A percentile compares a stretch with the other conserved stretches of the same genome.
These are phyloP conservation scores for Ormyrus thymus DNA, from an alignment of 2,888 invertebrate species.

Conservation along the genomic window DNA sequence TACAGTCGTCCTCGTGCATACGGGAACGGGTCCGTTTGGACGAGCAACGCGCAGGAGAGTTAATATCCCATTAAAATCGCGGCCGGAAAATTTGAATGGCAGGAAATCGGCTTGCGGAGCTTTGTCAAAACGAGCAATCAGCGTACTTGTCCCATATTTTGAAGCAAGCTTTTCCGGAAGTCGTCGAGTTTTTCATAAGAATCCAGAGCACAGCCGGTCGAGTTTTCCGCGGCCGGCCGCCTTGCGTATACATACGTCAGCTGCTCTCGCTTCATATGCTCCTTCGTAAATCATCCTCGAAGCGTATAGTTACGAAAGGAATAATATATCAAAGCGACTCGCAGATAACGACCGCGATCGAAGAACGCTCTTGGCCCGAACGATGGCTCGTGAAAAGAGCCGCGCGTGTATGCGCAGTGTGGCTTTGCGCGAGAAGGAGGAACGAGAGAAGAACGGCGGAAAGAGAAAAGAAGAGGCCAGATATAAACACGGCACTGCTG, in stretches of 20 bases:
- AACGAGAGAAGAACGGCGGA: constrained; percentile 50
- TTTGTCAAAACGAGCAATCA: constrained; percentile 6
- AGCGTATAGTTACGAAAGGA: constrained; percentile 54
- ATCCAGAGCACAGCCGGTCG: not conserved
- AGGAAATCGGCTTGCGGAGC: no score
- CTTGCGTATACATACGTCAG: not conserved
- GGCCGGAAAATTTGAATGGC: no score
- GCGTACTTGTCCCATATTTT: constrained; percentile 7
- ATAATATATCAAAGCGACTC: constrained; percentile 55
- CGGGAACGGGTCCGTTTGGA: no score
- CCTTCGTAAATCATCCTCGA: constrained; percentile 54
- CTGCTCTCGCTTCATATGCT: constrained; percentile 1
- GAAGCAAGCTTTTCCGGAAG: not conserved
- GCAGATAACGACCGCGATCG: constrained; percentile 54
- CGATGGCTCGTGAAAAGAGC: constrained; percentile 43
- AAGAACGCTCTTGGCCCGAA: constrained; percentile 43
- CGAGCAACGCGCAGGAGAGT: no score
- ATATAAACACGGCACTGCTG: constrained; percentile 44
- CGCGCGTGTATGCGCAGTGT: not conserved
- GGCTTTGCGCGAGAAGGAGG: constrained; percentile 7
- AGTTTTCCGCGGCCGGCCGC: no score
- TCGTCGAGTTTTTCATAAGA: constrained; percentile 3
- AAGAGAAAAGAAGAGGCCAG: constrained; percentile 45
- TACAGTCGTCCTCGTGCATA: no score
- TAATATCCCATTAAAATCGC: no score